These are phyloP conservation scores for Ascaphus truei DNA, from an alignment of 2,113 vertebrate genomes.

Conservation along the genomic window DNA sequence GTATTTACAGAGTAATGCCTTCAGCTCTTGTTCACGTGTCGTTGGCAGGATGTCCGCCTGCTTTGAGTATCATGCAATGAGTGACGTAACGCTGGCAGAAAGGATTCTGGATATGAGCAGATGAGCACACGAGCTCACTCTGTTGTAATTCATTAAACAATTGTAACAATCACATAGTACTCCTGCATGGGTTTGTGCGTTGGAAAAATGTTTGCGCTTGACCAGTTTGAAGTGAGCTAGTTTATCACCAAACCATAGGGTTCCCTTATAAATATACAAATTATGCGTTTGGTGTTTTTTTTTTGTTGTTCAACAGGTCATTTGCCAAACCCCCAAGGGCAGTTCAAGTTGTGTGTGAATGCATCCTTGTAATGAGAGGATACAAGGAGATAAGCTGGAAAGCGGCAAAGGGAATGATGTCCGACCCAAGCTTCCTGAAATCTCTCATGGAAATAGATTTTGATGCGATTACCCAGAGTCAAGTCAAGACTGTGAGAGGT, in stretches of 20 bases:
- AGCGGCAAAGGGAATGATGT: slow-evolving; percentile 92
- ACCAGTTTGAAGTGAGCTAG: background rate
- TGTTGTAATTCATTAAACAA: too few relatives aligned
- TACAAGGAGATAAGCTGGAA: slow-evolving; percentile 91
- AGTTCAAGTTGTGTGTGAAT: slow-evolving; percentile 90
- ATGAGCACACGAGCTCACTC: too few relatives aligned
- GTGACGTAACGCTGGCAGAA: too few relatives aligned
- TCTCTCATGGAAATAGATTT: slow-evolving; percentile 88
- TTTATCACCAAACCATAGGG: background rate
- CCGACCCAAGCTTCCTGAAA: slow-evolving; percentile 86
- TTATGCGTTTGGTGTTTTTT: background rate
- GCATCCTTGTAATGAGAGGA: slow-evolving; percentile 88
- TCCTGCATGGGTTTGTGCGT: too few relatives aligned
- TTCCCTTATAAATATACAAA: background rate
- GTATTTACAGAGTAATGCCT: too few relatives aligned
- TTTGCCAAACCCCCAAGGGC: slow-evolving; percentile 92
- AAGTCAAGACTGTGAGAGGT: slow-evolving; percentile 84
- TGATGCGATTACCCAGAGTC: slow-evolving; percentile 67
- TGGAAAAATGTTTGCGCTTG: too few relatives aligned
- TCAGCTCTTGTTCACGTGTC: too few relatives aligned
- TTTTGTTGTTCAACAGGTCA: slow-evolving; percentile 62
- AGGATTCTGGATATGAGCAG: too few relatives aligned
- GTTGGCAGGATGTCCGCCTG: too few relatives aligned
- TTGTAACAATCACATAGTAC: too few relatives aligned
- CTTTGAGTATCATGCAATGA: too few relatives aligned